phyloP scores from a whole-genome alignment of 2,797 vertebrate species.

The Hoplostethus atlanticus region DNA sequence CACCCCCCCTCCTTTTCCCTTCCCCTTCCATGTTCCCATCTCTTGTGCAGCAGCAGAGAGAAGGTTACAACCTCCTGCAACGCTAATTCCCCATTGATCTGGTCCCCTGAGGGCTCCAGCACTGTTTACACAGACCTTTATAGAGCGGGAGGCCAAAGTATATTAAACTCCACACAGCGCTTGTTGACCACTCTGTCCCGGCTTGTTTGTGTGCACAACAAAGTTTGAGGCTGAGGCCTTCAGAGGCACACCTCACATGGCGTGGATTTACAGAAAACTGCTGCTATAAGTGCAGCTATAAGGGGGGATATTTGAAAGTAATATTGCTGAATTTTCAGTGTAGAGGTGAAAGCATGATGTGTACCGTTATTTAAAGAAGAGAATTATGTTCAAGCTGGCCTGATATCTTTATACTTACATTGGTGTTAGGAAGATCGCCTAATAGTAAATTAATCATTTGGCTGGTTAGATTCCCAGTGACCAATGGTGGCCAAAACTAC shows the following conservation, averaged over 20 bases:
- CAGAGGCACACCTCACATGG: background rate
- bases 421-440: too few species aligned
- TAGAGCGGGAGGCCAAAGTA: slow-evolving; percentile 29
- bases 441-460: too few species aligned
- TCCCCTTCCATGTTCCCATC: slow-evolving; percentile 13
- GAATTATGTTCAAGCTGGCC: too few species aligned
- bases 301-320: slow-evolving; percentile 12
- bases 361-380: background rate
- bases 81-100: slow-evolving; percentile 60
- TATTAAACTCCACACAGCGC: slow-evolving; percentile 44
- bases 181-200: slow-evolving; percentile 37
- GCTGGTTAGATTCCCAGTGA: too few species aligned
- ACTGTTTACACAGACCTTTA: slow-evolving; percentile 59
- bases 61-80: slow-evolving; percentile 41
- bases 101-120: slow-evolving; percentile 35
- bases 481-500: too few species aligned
- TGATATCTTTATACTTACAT: too few species aligned
- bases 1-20: background rate
- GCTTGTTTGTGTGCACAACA: slow-evolving; percentile 45
- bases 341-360: background rate
- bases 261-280: background rate
- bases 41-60: slow-evolving; percentile 11
- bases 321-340: slow-evolving; percentile 2
- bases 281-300: slow-evolving; percentile 4
- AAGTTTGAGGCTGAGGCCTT: slow-evolving; percentile 16